phyloP scores from a whole-genome alignment of 2,797 vertebrate genomes.

The Anguilla marmorata region DNA sequence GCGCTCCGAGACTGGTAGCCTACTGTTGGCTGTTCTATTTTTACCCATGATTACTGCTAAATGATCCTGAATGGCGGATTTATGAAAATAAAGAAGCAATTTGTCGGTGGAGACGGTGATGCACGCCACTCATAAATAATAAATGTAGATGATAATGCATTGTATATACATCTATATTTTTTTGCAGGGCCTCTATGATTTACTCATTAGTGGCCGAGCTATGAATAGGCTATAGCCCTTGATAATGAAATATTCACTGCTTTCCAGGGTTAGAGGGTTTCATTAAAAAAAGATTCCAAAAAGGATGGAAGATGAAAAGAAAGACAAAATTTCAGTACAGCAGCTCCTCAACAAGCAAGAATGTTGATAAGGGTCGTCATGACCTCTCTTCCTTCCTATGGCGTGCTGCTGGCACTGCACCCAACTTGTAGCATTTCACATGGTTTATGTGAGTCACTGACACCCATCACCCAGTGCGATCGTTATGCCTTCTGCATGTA shows the following conservation, averaged over 20 bases:
- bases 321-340: background rate
- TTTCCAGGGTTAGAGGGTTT: background rate
- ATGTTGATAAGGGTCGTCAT: background rate
- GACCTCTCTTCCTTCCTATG: background rate
- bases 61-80: constrained; percentile 28
- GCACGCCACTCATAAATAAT: constrained; percentile 53
- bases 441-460: background rate
- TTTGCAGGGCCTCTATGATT: constrained; percentile 54
- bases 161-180: constrained; percentile 59
- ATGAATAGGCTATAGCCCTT: constrained; percentile 40
- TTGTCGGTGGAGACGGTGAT: constrained; percentile 18
- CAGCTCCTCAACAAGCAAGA: background rate
- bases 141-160: constrained; percentile 56
- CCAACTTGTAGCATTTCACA: background rate
- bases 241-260: constrained; percentile 46
- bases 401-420: background rate
- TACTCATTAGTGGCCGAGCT: constrained; percentile 47
- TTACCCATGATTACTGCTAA: constrained; percentile 28
- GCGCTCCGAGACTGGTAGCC: background rate
- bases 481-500: background rate
- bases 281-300: too few species aligned
- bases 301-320: too few species aligned
- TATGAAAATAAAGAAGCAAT: constrained; percentile 25
- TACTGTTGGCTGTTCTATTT: constrained; percentile 9
- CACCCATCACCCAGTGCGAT: background rate